Percentiles rank a stretch among this genome's conserved stretches.
Evolutionary conservation across 2,113 vertebrate genomes (phyloP).

Genomic region (Cinclus mexicanus): DNA sequence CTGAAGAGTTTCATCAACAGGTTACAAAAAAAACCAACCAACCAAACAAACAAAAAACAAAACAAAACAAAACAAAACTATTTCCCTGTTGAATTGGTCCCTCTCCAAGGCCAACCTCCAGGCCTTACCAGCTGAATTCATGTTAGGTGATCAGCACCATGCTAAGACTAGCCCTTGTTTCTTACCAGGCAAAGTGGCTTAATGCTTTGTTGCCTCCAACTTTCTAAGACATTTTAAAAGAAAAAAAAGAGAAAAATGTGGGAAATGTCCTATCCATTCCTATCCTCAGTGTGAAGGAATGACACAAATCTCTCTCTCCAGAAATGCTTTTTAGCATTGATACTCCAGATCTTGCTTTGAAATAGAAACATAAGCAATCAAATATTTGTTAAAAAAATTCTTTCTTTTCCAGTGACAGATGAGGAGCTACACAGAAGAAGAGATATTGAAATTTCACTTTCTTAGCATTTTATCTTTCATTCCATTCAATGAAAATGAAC

Average conservation of each 20-base stretch:
- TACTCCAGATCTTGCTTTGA: neutral
- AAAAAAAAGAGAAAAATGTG: too few relatives aligned
- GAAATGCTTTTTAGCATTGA: neutral
- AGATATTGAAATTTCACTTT: neutral
- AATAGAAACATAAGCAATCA: neutral
- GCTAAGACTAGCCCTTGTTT: neutral
- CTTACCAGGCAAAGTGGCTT: neutral
- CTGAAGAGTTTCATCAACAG: neutral
- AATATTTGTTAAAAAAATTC: neutral
- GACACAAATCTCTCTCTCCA: neutral
- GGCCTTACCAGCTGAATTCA: neutral
- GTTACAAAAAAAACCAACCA: neutral
- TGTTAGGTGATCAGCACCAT: neutral
- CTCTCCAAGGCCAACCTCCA: neutral
- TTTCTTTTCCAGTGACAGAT: neutral
- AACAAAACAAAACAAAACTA: neutral
- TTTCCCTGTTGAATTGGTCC: neutral
- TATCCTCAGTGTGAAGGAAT: neutral
- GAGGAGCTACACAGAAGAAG: neutral
- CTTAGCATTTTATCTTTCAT: neutral
- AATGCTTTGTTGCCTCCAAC: neutral
- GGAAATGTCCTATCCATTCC: neutral
- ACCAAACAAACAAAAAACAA: neutral
- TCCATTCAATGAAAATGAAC: neutral
- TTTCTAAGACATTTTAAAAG: neutral